These are phyloP conservation scores for Phyllostomus discolor DNA, from an alignment of 2,113 vertebrate genomes.

Conservation along the genomic window DNA sequence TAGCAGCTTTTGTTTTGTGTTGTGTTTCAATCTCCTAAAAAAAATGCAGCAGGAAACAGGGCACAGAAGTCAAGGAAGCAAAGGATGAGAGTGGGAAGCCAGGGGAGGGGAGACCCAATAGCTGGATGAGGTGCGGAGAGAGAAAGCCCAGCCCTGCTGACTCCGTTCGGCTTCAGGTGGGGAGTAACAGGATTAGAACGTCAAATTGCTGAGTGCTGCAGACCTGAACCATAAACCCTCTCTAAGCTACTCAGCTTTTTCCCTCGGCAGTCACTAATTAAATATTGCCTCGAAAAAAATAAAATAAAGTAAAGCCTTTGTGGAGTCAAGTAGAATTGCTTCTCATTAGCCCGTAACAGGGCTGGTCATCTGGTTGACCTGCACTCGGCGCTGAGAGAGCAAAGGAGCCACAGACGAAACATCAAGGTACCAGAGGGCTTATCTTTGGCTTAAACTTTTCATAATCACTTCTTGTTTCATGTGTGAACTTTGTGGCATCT, in stretches of 20 bases:
- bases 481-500: not conserved
- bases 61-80: not conserved
- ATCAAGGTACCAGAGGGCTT: not conserved
- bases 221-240: constrained; percentile 53
- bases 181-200: constrained; percentile 70
- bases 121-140: not conserved
- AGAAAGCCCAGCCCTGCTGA: constrained; percentile 20
- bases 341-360: not conserved
- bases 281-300: constrained; percentile 49
- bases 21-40: not conserved
- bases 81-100: not conserved
- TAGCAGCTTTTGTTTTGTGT: not conserved
- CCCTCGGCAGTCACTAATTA: constrained; percentile 60
- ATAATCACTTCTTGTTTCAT: not conserved
- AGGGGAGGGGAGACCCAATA: not conserved
- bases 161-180: constrained; percentile 12
- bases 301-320: constrained; percentile 21
- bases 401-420: not conserved
- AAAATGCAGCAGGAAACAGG: not conserved
- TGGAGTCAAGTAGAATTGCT: not conserved
- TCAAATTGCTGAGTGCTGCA: constrained; percentile 68
- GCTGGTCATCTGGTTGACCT: not conserved
- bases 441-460: not conserved
- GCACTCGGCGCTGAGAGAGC: too few relatives aligned
- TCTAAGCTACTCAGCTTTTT: constrained; percentile 25